Evolutionary conservation across 2,113 vertebrate species (phyloP), one percentile per base, ranked within the genome.

Genomic region (Pelusios castaneus): DNA sequence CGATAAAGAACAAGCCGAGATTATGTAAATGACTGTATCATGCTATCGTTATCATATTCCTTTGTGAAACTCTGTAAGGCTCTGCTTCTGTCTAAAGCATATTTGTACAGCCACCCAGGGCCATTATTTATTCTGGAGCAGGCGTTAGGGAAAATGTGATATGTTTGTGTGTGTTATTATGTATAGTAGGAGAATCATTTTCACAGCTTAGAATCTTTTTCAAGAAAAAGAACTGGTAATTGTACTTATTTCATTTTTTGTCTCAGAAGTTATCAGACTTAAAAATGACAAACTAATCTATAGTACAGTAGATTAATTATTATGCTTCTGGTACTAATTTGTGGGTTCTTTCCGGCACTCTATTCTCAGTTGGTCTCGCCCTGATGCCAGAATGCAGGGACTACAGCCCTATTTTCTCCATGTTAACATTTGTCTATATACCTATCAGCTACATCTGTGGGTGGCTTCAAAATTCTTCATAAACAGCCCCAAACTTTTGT

Each of bases 181-280:
- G 31, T 56, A 55, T 54, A 67, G 45, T 29, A 43, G 1, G 63
- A 58, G 81, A 51, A 47, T 47, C 1, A 45, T 90, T 95, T 93
- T 88, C 89, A 11, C 87, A 89, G 78, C 75, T 45, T 22, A 88
- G 85, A 52, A 21, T 13, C 54, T 67, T 67, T 49, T 95, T 95
- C 41, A 56, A 82, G 67, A 87, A 81, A 51, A 85, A 89, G 96
- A 92, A 96, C 63, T 0, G 10, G 67, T 38, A n/a, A 82, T 89
- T 94, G 95, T 84, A 89, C 90, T 94, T 93, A 90, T 90, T 96
- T 84, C 27, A 17, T 90, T 95, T 58, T 80, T 75, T 75, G 47
- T 92, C 91, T 67, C 96, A 67, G 94, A 89, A 27, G 89, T 54
- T 88, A 58, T 67, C 75, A 63, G 54, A 54, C 95, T 75, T 55